These are phyloP conservation scores for Taeniopygia guttata DNA, from an alignment of 2,797 vertebrate genomes.

Conservation along the genomic window DNA sequence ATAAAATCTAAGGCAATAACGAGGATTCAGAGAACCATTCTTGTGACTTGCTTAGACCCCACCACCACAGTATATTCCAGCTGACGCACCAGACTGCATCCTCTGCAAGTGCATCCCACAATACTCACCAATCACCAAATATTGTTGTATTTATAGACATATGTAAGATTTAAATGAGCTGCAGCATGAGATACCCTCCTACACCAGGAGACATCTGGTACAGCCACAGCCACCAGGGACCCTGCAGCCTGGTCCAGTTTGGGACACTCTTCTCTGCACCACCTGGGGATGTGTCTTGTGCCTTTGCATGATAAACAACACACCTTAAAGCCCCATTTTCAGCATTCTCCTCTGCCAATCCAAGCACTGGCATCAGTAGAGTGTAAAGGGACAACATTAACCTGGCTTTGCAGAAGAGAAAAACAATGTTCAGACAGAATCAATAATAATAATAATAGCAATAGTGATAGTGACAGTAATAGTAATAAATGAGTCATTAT, in stretches of 20 bases:
- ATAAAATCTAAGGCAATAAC: background rate
- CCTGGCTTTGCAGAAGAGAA: background rate
- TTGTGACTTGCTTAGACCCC: background rate
- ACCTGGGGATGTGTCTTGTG: accelerated
- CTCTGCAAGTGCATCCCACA: background rate
- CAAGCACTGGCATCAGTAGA: background rate
- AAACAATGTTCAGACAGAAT: background rate
- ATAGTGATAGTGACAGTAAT: background rate
- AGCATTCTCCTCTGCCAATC: background rate
- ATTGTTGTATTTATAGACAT: background rate
- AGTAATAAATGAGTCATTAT: background rate
- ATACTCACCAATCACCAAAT: background rate
- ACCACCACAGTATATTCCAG: background rate
- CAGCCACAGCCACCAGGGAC: background rate
- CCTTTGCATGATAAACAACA: background rate
- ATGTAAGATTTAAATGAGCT: background rate
- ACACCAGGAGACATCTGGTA: background rate
- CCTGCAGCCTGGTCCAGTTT: background rate
- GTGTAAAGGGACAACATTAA: background rate
- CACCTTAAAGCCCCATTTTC: background rate
- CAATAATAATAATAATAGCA: background rate
- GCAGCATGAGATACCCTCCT: background rate
- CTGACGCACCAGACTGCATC: background rate
- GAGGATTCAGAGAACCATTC: background rate
- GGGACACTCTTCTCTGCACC: background rate